Evolutionary conservation across 2,797 vertebrate genomes (phyloP).

Genomic region (Staurois parvus): DNA sequence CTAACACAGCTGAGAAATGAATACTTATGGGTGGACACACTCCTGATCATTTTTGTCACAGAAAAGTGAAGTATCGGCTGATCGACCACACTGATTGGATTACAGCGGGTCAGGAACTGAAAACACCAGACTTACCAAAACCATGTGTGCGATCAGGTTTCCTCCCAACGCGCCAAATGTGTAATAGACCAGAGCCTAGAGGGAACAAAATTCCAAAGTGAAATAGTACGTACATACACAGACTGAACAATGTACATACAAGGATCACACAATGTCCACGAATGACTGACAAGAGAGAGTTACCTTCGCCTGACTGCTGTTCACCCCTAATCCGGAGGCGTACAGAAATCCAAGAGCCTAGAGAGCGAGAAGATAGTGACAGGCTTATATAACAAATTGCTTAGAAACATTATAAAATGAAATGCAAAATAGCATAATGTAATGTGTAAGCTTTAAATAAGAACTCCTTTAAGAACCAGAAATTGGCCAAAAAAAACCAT

Average conservation of each 20-base stretch:
- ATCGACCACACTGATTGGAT: no score
- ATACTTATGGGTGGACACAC: no score
- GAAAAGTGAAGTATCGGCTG: no score
- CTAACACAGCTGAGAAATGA: no score
- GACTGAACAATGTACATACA: no score
- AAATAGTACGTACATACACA: neutral
- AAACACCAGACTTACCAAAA: slow-evolving; percentile 84
- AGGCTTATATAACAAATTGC: no score
- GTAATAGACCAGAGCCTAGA: slow-evolving; percentile 94
- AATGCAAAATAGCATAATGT: neutral
- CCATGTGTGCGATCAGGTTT: slow-evolving; percentile 95
- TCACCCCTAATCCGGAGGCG: slow-evolving; percentile 93
- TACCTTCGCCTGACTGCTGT: slow-evolving; percentile 99
- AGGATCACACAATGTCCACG: no score
- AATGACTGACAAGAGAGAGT: neutral
- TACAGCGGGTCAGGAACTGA: neutral
- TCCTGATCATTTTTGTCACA: no score
- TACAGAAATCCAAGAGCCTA: slow-evolving; percentile 97
- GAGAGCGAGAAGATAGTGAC: slow-evolving; percentile 56
- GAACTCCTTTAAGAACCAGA: no score
- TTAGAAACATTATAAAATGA: no score
- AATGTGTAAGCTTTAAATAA: no score
- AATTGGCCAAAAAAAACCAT: no score
- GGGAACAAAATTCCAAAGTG: slow-evolving; percentile 14
- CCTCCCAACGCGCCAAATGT: slow-evolving; percentile 97